A percentile compares a stretch with the other conserved stretches of the same genome.
Conservation (phyloP, 1,140 invertebrate species). For the Nylanderia fulva region DNA sequence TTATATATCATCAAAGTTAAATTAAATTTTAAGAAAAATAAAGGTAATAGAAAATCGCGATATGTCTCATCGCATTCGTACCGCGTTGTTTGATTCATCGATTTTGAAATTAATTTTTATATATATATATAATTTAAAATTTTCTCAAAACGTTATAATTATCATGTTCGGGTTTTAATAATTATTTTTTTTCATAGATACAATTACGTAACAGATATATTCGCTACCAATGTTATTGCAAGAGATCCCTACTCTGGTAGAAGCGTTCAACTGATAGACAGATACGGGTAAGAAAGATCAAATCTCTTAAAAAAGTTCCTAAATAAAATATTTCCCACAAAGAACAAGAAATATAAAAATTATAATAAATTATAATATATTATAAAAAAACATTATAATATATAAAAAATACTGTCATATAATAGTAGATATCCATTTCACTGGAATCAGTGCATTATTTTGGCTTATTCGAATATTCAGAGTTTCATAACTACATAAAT, state of each 20-base stretch:
- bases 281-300: slow-evolving; percentile 90
- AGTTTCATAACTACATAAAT: not conserved
- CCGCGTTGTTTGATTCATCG: not conserved
- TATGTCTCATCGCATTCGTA: not conserved
- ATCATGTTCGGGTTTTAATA: not conserved
- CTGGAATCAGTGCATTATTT: not conserved
- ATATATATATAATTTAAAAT: not conserved
- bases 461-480: not conserved
- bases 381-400: no score
- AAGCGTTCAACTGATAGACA: slow-evolving; percentile 95
- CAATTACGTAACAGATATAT: slow-evolving; percentile 95
- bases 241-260: slow-evolving; percentile 96
- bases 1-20: not conserved
- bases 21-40: not conserved
- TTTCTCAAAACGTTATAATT: not conserved
- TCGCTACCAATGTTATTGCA: slow-evolving; percentile 97
- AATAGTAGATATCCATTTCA: not conserved
- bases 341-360: no score
- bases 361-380: no score
- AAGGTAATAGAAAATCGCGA: not conserved
- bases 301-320: not conserved
- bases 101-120: slow-evolving; percentile 10
- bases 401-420: no score
- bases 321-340: no score
- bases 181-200: slow-evolving; percentile 84